Conservation (phyloP, 2,888 invertebrate species). For the Pammene fasciana region DNA sequence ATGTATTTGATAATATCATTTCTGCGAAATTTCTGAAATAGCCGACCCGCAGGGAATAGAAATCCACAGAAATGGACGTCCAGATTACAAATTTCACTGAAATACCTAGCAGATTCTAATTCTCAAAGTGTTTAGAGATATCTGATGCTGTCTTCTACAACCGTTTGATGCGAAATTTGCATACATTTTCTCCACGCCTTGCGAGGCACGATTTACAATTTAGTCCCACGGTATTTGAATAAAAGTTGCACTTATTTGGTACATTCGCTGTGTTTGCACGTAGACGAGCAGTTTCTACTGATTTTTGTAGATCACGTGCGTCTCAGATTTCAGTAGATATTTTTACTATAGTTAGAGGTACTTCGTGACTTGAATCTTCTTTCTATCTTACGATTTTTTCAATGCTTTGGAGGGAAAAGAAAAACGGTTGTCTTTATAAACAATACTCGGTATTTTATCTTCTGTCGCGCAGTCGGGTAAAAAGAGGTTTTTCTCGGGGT, state of each 20-base stretch:
- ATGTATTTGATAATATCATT: neutral
- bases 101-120: slow-evolving; percentile 13
- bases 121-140: slow-evolving; percentile 15
- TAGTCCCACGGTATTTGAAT: slow-evolving; percentile 29
- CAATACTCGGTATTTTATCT: too few species aligned
- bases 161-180: slow-evolving; percentile 33
- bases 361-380: slow-evolving; percentile 9
- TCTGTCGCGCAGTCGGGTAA: too few species aligned
- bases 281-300: slow-evolving; percentile 12
- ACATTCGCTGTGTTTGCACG: slow-evolving; percentile 27
- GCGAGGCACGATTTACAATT: slow-evolving; percentile 31
- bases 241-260: slow-evolving; percentile 30
- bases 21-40: neutral
- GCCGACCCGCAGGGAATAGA: neutral
- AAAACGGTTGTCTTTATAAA: too few species aligned
- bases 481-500: too few species aligned
- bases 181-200: slow-evolving; percentile 32
- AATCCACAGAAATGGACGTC: slow-evolving; percentile 12
- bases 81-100: slow-evolving; percentile 5
- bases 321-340: slow-evolving; percentile 20
- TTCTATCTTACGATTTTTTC: neutral
- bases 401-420: neutral
- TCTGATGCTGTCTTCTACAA: slow-evolving; percentile 31
- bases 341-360: slow-evolving; percentile 8
- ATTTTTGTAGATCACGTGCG: slow-evolving; percentile 33